phyloP scores from a whole-genome alignment of 2,113 vertebrate genomes.

The Noctilio leporinus region DNA sequence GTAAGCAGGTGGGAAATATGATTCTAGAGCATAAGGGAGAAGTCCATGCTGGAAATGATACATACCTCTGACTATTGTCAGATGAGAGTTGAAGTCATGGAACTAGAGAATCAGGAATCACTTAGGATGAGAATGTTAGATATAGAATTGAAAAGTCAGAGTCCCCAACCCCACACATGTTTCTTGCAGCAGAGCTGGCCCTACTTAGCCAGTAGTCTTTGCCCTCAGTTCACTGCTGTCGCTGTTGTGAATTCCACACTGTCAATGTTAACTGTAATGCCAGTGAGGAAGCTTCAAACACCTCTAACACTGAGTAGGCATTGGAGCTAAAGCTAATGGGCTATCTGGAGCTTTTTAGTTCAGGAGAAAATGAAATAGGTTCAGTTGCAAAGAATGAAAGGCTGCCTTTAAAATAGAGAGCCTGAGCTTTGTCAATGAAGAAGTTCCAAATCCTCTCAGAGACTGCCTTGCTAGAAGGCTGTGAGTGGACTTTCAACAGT shows the following conservation, averaged over 20 bases:
- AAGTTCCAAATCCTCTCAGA: slow-evolving; percentile 83
- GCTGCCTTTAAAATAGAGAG: slow-evolving; percentile 83
- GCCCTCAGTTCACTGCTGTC: not conserved
- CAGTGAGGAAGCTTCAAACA: not conserved
- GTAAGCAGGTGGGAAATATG: not conserved
- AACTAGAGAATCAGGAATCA: not conserved
- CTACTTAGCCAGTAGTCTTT: not conserved
- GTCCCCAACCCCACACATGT: rapidly evolving
- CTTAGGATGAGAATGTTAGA: not conserved
- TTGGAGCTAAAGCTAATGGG: slow-evolving; percentile 70
- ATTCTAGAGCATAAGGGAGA: slow-evolving; percentile 34
- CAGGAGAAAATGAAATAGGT: slow-evolving; percentile 83
- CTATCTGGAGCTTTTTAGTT: slow-evolving; percentile 83
- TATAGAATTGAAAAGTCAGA: not conserved
- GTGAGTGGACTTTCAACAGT: slow-evolving; percentile 84
- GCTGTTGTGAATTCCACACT: not conserved
- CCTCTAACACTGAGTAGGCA: not conserved
- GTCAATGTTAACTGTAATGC: not conserved
- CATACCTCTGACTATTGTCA: not conserved
- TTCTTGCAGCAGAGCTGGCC: not conserved
- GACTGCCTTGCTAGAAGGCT: slow-evolving; percentile 87
- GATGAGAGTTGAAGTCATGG: not conserved
- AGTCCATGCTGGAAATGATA: slow-evolving; percentile 35
- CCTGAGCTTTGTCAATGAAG: slow-evolving; percentile 83
- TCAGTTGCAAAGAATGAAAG: slow-evolving; percentile 83